Evolutionary conservation across 2,113 vertebrate genomes (phyloP).

Genomic region (Neolamprologus cancellatus): DNA sequence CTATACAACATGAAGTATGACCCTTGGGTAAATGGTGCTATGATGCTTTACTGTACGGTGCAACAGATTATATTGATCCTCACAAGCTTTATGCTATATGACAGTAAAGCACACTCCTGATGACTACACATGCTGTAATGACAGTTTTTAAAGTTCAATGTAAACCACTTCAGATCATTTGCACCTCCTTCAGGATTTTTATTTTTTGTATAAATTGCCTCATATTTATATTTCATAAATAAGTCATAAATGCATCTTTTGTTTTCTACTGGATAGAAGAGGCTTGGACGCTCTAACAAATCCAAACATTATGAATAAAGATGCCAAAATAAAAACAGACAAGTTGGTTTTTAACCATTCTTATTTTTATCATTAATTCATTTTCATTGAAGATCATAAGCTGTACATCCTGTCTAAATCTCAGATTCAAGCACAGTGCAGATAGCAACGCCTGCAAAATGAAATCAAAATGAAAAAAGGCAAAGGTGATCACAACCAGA

Average conservation of each 20-base stretch:
- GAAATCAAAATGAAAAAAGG: slow-evolving; percentile 59
- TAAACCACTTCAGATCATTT: not conserved
- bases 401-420: slow-evolving; percentile 76
- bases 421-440: slow-evolving; percentile 80
- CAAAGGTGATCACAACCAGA: slow-evolving; percentile 74
- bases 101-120: not conserved
- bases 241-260: not conserved
- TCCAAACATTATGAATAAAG: not conserved
- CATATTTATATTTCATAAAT: slow-evolving; percentile 50
- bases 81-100: not conserved
- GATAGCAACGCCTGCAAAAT: slow-evolving; percentile 75
- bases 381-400: slow-evolving; percentile 71
- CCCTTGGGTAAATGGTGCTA: slow-evolving; percentile 21
- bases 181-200: not conserved
- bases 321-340: slow-evolving; percentile 22
- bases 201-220: slow-evolving; percentile 44
- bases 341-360: slow-evolving; percentile 27
- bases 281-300: not conserved
- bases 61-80: not conserved
- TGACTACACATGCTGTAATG: not conserved
- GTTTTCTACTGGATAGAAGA: not conserved
- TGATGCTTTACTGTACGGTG: not conserved
- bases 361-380: slow-evolving; percentile 56
- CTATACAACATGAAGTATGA: slow-evolving; percentile 14
- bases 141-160: not conserved